Evolutionary conservation across 37 sponge, comb jelly and placozoan species (phyloP).

Genomic region (Halichondria panicea): DNA sequence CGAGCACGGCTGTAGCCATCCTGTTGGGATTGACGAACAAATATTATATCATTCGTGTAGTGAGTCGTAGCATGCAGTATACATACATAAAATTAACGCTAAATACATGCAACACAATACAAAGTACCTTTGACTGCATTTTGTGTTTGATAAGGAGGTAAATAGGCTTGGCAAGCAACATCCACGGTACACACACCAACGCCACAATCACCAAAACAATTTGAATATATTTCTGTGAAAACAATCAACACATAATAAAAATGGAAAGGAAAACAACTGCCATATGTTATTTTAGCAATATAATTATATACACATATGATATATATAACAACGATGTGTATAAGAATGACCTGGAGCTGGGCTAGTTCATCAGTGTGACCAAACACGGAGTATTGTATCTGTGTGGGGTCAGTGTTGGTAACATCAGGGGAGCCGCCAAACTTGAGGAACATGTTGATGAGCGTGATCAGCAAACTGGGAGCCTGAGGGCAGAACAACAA

Average conservation of each 20-base stretch:
- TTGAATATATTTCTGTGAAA: slow-evolving; percentile 37
- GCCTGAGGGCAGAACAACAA: slow-evolving; percentile 52
- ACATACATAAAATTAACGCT: background rate
- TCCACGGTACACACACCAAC: slow-evolving; percentile 89
- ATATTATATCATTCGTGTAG: too few relatives aligned
- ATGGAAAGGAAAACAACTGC: background rate
- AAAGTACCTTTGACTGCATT: background rate
- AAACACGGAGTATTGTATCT: slow-evolving; percentile 53
- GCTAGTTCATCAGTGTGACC: slow-evolving; percentile 7
- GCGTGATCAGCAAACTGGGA: slow-evolving; percentile 88
- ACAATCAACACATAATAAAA: background rate
- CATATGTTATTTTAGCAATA: background rate
- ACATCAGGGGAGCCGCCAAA: slow-evolving; percentile 65
- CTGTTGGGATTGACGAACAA: background rate
- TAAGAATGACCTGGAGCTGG: slow-evolving; percentile 15
- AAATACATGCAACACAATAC: background rate
- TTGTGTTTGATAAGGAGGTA: slow-evolving; percentile 67
- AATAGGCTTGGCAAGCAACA: slow-evolving; percentile 88
- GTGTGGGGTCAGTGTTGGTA: background rate
- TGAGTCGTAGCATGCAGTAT: too few relatives aligned
- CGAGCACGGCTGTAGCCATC: background rate
- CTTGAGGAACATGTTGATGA: slow-evolving; percentile 96
- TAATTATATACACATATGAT: background rate
- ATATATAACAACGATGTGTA: background rate
- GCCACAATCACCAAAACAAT: slow-evolving; percentile 82